These are phyloP conservation scores for Carpatolechia fugitivella DNA, from an alignment of 2,888 invertebrate genomes.

Conservation along the genomic window DNA sequence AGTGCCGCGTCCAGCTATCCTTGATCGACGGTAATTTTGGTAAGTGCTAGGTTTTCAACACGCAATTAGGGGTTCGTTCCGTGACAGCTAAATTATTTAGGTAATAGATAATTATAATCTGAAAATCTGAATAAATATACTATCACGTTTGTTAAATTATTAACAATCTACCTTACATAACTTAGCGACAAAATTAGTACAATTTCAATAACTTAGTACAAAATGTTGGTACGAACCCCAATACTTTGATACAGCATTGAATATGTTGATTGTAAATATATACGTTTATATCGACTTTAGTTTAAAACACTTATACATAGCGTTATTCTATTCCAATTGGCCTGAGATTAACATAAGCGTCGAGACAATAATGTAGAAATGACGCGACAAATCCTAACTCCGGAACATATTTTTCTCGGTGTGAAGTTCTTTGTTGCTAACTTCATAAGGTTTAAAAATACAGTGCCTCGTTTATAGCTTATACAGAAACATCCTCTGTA, in stretches of 20 bases:
- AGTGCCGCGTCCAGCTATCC: conserved; percentile 53
- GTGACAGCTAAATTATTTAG: not conserved
- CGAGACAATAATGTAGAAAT: conserved; percentile 52
- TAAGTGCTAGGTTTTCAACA: not conserved
- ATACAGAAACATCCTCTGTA: conserved; percentile 30
- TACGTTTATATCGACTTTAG: conserved; percentile 40
- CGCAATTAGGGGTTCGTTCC: not conserved
- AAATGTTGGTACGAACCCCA: conserved; percentile 1
- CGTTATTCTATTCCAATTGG: conserved; percentile 37
- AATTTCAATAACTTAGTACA: not conserved
- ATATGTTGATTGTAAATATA: conserved; percentile 42
- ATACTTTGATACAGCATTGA: not conserved
- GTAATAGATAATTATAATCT: not conserved
- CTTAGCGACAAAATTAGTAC: not conserved
- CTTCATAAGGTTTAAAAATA: conserved; percentile 2
- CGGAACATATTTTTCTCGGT: not conserved
- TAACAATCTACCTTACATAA: not conserved
- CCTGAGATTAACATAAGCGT: conserved; percentile 47
- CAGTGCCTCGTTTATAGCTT: conserved; percentile 59
- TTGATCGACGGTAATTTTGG: conserved; percentile 39
- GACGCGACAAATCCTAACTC: conserved; percentile 18
- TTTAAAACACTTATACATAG: conserved; percentile 44
- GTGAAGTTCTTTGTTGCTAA: not conserved
- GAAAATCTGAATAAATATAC: not conserved
- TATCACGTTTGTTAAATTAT: too few relatives aligned